Conservation (phyloP, 2,797 vertebrate species). For the Pygocentrus nattereri region DNA sequence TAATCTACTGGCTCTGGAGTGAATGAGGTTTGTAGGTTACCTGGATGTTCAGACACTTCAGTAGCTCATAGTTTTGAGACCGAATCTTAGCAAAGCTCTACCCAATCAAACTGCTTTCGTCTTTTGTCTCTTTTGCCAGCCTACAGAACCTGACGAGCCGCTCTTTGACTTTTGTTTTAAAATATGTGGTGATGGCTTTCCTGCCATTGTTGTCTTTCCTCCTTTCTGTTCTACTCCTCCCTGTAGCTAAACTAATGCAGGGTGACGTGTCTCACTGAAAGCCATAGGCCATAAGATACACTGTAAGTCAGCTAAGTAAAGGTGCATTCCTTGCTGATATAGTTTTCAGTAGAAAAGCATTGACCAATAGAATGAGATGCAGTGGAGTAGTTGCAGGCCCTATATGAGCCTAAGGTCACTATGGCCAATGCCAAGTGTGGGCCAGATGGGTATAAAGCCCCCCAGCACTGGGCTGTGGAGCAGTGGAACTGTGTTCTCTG, state of each 20-base stretch:
- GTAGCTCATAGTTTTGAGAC: conserved; percentile 52
- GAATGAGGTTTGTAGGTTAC: background rate
- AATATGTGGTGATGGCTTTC: conserved; percentile 72
- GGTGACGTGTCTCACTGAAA: conserved; percentile 72
- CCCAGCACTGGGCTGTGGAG: too few relatives aligned
- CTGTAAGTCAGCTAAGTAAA: too few relatives aligned
- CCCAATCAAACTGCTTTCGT: conserved; percentile 52
- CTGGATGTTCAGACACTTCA: conserved; percentile 33
- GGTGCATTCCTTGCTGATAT: too few relatives aligned
- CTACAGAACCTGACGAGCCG: conserved; percentile 67
- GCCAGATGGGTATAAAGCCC: too few relatives aligned
- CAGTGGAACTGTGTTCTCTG: too few relatives aligned
- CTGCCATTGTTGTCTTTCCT: conserved; percentile 81
- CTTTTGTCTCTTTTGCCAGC: conserved; percentile 8
- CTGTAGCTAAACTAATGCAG: conserved; percentile 70
- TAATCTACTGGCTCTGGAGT: background rate
- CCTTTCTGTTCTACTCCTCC: conserved; percentile 76
- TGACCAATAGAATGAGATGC: too few relatives aligned
- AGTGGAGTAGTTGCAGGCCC: too few relatives aligned
- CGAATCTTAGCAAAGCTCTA: conserved; percentile 39
- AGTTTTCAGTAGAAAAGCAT: too few relatives aligned
- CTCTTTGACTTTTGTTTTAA: conserved; percentile 59
- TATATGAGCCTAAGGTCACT: too few relatives aligned
- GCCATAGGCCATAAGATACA: background rate
- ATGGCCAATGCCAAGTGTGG: too few relatives aligned